Base-by-base conservation (phyloP, 2,888 invertebrate genomes). In the Malthinus flaveolus region DNA sequence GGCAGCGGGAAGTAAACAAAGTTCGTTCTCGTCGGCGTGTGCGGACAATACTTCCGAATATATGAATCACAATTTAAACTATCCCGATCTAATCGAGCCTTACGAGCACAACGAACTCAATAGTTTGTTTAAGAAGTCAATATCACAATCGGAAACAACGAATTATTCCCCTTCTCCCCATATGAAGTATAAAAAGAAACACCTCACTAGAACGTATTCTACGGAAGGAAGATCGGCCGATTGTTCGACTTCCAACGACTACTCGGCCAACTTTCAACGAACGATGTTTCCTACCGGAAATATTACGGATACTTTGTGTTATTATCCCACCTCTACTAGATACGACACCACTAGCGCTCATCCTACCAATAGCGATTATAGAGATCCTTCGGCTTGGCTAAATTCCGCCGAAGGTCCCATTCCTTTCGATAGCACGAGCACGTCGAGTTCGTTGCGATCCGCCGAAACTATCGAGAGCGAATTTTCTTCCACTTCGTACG, bases 231-330 rank as follows among this genome's bases (percentile, higher is more conserved):
- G 73, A n/a, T 13, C 46, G 3, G 62, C 67, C 54, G 86, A 87
- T 62, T 80, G 82, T 15, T 71, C 85, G 73, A 73, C 85, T 71
- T 83, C 87, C 62, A 80, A 88, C 69, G 88, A 89, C 10, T 87
- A 86, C 71, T 88, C 88, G 78, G 80, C 81, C 36, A 82, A 84
- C 1, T 82, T 85, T 77, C 85, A 87, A 70, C 82, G 88, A 54
- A 81, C 85, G 32, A 87, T 85, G 79, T 89, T 88, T 70, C 89
- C 89, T 36, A 84, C 87, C 1, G 86, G 88, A 3, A 86, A 84
- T 73, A 83, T 93, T 15, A 92, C 90, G 0, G 92, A 93, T 74
- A 90, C 91, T 9, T 79, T 93, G 6, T 89, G 89, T 0, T 93
- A 91, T 68, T 93, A 93, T 75, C 92, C 92, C 1, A 89, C 88